Evolutionary conservation across 2,113 vertebrate genomes (phyloP), one percentile per base, ranked within the genome.

Genomic region (Crotalus viridis): DNA sequence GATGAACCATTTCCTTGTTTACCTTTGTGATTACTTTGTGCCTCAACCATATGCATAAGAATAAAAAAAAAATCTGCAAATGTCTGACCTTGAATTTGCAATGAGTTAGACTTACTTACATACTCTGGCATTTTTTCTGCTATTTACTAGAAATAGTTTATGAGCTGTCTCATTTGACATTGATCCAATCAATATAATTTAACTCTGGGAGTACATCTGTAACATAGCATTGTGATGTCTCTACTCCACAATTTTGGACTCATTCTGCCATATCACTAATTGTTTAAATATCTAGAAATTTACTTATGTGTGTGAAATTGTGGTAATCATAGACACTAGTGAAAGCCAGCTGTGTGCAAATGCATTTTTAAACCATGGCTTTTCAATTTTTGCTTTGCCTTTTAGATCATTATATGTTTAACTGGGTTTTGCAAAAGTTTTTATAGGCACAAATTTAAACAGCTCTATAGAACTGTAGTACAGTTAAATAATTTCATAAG

Each of bases 401-500:
- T 92, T 88, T 87, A 51, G 85, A 51, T 87, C 85, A 86, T 56
- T 61, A 51, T 61, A 69, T 33, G 17, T 85, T 91, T 91, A 57
- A 85, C 33, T 33, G 43, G 51, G 43, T n/a, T 87, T n/a, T 86
- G 54, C 39, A 61, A 61, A 85, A 86, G 43, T 57, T 87, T 24
- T 48, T 21, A 21, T 39, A n/a, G 55, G 17, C 48, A 59, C 10
- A 87, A 9, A 19, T 87, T 56, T 59, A 57, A 59, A 21, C 59
- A 93, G 61, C 59, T 69, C 91, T 87, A n/a, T 89, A 95, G 24
- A 3, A 74, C 86, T 22, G 33, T 74, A 48, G 0, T 90, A 26
- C 21, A 51, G 91, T 93, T 85, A 90, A 69, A 22, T 90, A 94
- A 90, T 64, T 88, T 57, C 22, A 2, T 55, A 43, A 5, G 51